Conservation (phyloP, 2,888 invertebrate species). For the Pogonocherus hispidulus region DNA sequence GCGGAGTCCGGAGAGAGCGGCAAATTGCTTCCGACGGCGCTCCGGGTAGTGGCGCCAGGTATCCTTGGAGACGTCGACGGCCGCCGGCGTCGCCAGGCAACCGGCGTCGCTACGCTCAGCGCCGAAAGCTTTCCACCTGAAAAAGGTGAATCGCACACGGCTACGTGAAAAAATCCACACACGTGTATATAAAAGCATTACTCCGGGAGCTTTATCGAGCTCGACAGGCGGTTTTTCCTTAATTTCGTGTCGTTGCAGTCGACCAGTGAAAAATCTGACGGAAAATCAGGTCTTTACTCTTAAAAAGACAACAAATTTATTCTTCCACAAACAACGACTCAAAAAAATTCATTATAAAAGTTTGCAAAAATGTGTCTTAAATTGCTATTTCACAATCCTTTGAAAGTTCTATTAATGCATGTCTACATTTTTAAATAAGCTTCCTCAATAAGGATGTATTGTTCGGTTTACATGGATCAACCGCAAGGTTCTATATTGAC, state of each 20-base stretch:
- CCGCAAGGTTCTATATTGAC: too few species aligned
- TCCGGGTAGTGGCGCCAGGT: conserved; percentile 42
- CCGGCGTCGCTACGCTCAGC: conserved; percentile 73
- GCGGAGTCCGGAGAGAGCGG: conserved; percentile 60
- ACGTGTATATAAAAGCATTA: conserved; percentile 22
- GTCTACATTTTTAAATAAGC: too few species aligned
- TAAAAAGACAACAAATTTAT: too few species aligned
- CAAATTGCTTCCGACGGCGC: conserved; percentile 20
- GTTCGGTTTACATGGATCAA: too few species aligned
- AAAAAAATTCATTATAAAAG: too few species aligned
- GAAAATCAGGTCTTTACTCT: too few species aligned
- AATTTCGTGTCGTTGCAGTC: background rate
- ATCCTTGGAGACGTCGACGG: conserved; percentile 57
- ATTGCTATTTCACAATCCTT: too few species aligned
- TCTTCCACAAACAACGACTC: too few species aligned
- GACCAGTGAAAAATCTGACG: too few species aligned
- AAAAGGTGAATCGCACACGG: conserved; percentile 33
- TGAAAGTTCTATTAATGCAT: too few species aligned
- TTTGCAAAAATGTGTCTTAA: too few species aligned
- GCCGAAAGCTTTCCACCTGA: conserved; percentile 66
- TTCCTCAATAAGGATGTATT: too few species aligned
- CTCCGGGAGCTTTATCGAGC: conserved; percentile 17
- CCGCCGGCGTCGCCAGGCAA: conserved; percentile 70
- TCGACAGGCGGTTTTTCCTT: background rate
- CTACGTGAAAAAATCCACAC: conserved; percentile 23